A percentile compares a stretch with the other conserved stretches of the same genome.
Conservation (phyloP, 2,888 invertebrate genomes). For the Ochropacha duplaris region DNA sequence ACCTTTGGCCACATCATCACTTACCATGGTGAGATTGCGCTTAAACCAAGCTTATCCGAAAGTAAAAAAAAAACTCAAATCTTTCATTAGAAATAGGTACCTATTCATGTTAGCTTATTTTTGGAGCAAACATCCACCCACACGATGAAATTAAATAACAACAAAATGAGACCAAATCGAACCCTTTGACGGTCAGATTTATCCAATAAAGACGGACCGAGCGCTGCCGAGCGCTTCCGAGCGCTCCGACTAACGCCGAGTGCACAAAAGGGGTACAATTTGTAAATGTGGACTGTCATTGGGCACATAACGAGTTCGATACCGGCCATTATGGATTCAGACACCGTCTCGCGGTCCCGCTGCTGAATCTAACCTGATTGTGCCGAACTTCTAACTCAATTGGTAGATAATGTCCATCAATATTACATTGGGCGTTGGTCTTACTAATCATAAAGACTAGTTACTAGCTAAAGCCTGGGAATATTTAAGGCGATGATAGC, state of each 20-base stretch:
- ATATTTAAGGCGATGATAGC: no score
- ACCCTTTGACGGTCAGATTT: constrained; percentile 7
- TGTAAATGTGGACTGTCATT: constrained; percentile 7
- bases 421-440: constrained; percentile 8
- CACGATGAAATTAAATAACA: not conserved
- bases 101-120: not conserved
- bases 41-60: no score
- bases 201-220: constrained; percentile 20
- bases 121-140: not conserved
- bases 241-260: constrained; percentile 21
- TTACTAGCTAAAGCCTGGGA: no score
- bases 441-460: no score
- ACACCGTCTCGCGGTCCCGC: constrained; percentile 9
- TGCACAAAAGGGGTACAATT: constrained; percentile 25
- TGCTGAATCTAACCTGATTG: constrained; percentile 26
- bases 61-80: no score
- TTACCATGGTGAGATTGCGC: no score
- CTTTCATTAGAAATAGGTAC: not conserved
- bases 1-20: no score
- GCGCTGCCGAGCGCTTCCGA: constrained; percentile 12
- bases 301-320: constrained; percentile 16
- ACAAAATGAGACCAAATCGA: not conserved
- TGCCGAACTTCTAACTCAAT: constrained; percentile 20
- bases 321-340: constrained; percentile 27
- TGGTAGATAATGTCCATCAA: constrained; percentile 30